These are phyloP conservation scores for Eunapius fragilis DNA, from an alignment of 37 sponge, comb jelly and placozoan genomes.

Conservation along the genomic window DNA sequence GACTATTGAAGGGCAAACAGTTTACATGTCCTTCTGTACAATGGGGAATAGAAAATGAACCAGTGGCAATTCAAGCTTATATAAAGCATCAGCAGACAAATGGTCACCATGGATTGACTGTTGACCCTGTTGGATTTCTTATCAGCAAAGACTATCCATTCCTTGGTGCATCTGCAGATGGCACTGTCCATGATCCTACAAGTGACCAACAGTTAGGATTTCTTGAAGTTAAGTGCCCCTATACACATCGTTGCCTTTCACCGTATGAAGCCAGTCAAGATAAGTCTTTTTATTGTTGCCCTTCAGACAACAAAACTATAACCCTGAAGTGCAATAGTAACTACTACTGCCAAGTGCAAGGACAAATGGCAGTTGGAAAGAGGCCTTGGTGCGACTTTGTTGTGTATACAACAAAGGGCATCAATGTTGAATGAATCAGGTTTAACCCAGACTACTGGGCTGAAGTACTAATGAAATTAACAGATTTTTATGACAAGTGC, in stretches of 20 bases:
- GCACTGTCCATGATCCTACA: conserved; percentile 60
- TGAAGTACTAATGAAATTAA: neutral
- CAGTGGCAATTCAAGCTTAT: conserved; percentile 5
- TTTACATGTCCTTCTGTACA: neutral
- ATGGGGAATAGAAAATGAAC: conserved; percentile 9
- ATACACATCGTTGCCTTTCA: conserved; percentile 2
- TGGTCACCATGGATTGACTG: conserved; percentile 43
- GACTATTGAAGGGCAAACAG: neutral
- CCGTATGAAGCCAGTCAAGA: neutral
- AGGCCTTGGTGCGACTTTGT: conserved; percentile 36
- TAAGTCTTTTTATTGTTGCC: conserved; percentile 12
- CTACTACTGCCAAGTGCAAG: conserved; percentile 29
- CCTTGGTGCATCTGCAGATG: conserved; percentile 71
- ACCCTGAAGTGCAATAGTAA: neutral
- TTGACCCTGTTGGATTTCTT: conserved; percentile 42
- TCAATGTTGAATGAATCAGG: conserved; percentile 7
- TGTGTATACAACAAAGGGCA: conserved; percentile 9
- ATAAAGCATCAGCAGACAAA: conserved; percentile 11
- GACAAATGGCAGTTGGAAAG: conserved; percentile 24
- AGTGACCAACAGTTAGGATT: conserved; percentile 38
- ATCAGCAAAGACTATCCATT: conserved; percentile 26
- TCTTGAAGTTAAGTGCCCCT: conserved; percentile 13
- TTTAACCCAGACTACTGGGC: conserved; percentile 19
- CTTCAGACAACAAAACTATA: neutral
- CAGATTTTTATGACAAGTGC: conserved; percentile 22